Percentiles rank a stretch among this genome's conserved stretches.
phyloP scores from a whole-genome alignment of 2,113 vertebrate genomes.

The Antigone vipio region DNA sequence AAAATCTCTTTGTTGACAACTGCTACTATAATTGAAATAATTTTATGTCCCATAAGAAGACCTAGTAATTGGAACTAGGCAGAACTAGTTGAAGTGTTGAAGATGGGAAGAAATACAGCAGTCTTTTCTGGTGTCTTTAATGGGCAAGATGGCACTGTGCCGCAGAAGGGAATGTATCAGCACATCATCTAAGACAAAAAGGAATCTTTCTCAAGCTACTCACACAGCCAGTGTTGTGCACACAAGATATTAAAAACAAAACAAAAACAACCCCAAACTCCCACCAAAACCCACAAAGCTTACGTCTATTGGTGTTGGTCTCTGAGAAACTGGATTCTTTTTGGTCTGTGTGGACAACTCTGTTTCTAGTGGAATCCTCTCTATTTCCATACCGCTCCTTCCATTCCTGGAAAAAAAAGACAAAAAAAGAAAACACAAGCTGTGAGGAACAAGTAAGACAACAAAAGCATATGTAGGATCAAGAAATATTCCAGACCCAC shows the following conservation, averaged over 20 bases:
- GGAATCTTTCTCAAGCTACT: background rate
- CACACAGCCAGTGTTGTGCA: background rate
- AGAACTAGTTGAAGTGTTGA: background rate
- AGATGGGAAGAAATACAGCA: background rate
- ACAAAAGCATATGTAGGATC: background rate
- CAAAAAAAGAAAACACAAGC: background rate
- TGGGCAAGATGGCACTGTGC: background rate
- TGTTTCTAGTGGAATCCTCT: conserved; percentile 80
- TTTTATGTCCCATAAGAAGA: background rate
- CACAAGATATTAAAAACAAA: background rate
- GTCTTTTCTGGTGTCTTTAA: background rate
- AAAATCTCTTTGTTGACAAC: background rate
- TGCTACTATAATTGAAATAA: background rate
- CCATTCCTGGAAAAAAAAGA: conserved; percentile 78
- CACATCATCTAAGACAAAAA: background rate
- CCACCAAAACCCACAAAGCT: conserved; percentile 37
- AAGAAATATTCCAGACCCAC: background rate
- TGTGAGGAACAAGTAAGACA: background rate
- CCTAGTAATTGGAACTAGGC: background rate
- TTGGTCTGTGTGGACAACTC: conserved; percentile 79
- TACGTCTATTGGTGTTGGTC: conserved; percentile 70
- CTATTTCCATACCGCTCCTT: conserved; percentile 89
- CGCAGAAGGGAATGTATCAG: background rate
- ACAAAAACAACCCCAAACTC: background rate
- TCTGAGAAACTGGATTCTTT: conserved; percentile 85